Percentiles rank a stretch among this genome's conserved stretches.
phyloP scores from a whole-genome alignment of 1,140 invertebrate species.

The Matsumurasca onukii region DNA sequence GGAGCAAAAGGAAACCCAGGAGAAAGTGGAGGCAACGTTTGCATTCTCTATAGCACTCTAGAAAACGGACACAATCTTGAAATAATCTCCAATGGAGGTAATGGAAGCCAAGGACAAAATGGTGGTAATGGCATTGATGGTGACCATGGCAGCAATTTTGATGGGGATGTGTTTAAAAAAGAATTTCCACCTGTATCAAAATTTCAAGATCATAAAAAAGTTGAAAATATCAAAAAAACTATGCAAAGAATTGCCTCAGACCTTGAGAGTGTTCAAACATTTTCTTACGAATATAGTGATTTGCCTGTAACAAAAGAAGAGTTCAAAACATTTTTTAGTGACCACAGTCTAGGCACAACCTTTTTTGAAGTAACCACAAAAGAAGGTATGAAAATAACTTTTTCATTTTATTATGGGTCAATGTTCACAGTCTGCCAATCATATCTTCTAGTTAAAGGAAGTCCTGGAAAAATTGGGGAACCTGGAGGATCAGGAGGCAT shows the following conservation, averaged over 20 bases:
- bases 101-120: slow-evolving; percentile 35
- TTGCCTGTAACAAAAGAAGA: background rate
- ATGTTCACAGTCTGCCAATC: background rate
- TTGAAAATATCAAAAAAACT: background rate
- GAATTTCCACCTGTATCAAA: background rate
- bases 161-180: background rate
- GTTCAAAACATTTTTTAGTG: background rate
- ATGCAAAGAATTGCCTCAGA: background rate
- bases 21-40: slow-evolving; percentile 40
- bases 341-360: background rate
- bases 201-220: background rate
- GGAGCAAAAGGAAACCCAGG: slow-evolving; percentile 33
- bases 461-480: slow-evolving; percentile 29
- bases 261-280: background rate
- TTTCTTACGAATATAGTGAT: background rate
- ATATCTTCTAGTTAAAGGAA: slow-evolving; percentile 24
- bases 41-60: slow-evolving; percentile 29
- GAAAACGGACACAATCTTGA: slow-evolving; percentile 35
- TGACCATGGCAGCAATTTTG: slow-evolving; percentile 1
- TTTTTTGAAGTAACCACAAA: slow-evolving; percentile 12
- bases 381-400: slow-evolving; percentile 5
- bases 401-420: background rate
- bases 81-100: slow-evolving; percentile 38
- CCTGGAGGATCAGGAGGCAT: slow-evolving; percentile 34
- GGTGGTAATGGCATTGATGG: slow-evolving; percentile 34